phyloP scores from a whole-genome alignment of 1,140 invertebrate genomes.

The Druon quercuslanigerum region DNA sequence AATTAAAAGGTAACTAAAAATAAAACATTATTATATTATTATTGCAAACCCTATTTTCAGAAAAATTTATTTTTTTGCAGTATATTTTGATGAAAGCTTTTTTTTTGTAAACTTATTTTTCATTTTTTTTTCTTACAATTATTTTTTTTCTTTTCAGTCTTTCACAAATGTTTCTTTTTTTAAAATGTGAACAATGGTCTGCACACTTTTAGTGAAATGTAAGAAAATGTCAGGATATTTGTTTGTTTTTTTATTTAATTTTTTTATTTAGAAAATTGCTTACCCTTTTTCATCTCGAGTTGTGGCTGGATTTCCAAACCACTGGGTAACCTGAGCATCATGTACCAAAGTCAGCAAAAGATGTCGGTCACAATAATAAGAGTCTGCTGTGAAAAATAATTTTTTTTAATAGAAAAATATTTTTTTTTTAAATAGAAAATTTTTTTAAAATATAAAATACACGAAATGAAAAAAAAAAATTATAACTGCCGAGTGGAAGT shows the following conservation, averaged over 20 bases:
- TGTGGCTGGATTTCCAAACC: conserved; percentile 85
- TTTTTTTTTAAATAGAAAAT: too few species aligned
- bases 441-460: too few species aligned
- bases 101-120: background rate
- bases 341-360: conserved; percentile 89
- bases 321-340: conserved; percentile 90
- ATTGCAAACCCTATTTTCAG: too few species aligned
- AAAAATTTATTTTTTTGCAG: too few species aligned
- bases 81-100: background rate
- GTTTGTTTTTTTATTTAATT: background rate
- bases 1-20: too few species aligned
- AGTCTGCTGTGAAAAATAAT: conserved; percentile 71
- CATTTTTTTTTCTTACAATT: background rate
- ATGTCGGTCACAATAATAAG: conserved; percentile 86
- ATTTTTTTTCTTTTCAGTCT: background rate
- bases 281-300: conserved; percentile 84
- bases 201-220: background rate
- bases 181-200: background rate
- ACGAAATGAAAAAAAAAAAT: too few species aligned
- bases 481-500: too few species aligned
- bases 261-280: conserved; percentile 58
- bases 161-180: background rate
- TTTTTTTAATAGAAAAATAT: background rate
- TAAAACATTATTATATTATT: too few species aligned
- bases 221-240: background rate